A percentile compares a stretch with the other conserved stretches of the same genome.
phyloP scores from a whole-genome alignment of 2,888 invertebrate species.

The Petrolisthes cinctipes region DNA sequence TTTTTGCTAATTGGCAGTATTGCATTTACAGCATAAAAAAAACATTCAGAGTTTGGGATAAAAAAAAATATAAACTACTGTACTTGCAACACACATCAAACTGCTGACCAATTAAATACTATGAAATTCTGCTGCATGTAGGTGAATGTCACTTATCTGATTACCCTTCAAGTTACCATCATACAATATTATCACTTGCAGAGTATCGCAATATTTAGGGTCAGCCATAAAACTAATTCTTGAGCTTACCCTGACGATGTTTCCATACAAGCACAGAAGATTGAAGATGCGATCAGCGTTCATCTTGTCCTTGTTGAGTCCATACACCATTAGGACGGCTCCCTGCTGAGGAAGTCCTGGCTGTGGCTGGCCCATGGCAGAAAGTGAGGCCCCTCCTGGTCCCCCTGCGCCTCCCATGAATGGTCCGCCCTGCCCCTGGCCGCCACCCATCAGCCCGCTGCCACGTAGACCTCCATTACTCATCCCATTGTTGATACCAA shows the following conservation, averaged over 20 bases:
- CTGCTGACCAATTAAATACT: too few relatives aligned
- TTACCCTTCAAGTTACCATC: too few relatives aligned
- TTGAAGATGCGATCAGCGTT: slow-evolving; percentile 98
- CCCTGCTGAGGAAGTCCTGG: slow-evolving; percentile 76
- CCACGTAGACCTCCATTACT: slow-evolving; percentile 63
- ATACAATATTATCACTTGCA: too few relatives aligned
- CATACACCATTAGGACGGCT: slow-evolving; percentile 98
- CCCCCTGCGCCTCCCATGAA: slow-evolving; percentile 65
- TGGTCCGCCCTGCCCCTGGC: slow-evolving; percentile 63
- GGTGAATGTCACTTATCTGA: too few relatives aligned
- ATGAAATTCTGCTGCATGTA: too few relatives aligned
- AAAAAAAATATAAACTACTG: too few relatives aligned
- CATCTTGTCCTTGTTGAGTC: slow-evolving; percentile 90
- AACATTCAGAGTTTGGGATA: too few relatives aligned
- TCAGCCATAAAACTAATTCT: too few relatives aligned
- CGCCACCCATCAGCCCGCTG: slow-evolving; percentile 60
- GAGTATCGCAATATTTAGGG: too few relatives aligned
- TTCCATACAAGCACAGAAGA: slow-evolving; percentile 98
- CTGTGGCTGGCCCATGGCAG: slow-evolving; percentile 65
- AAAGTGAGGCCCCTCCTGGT: slow-evolving; percentile 56
- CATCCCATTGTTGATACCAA: slow-evolving; percentile 58
- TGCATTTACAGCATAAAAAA: too few relatives aligned
- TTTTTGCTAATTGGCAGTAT: too few relatives aligned
- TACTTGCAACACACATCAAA: too few relatives aligned
- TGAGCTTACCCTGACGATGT: slow-evolving; percentile 84